phyloP scores from a whole-genome alignment of 1,140 invertebrate genomes.

The Potamilus streckersoni region DNA sequence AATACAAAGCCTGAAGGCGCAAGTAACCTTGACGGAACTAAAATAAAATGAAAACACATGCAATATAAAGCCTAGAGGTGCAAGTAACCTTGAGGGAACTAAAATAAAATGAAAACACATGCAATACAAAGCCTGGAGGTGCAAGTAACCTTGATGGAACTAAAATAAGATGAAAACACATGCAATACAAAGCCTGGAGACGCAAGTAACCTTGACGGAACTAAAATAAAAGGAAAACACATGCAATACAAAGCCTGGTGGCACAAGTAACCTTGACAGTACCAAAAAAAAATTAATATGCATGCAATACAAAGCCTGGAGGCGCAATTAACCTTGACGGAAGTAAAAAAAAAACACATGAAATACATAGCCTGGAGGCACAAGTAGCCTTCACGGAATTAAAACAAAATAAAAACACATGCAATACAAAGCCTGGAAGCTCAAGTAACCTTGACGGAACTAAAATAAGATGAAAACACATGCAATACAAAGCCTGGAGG shows the following conservation, averaged over 20 bases:
- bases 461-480: slow-evolving; percentile 43
- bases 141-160: slow-evolving; percentile 92
- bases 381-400: slow-evolving; percentile 92
- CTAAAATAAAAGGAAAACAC: slow-evolving; percentile 50
- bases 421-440: slow-evolving; percentile 89
- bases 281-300: slow-evolving; percentile 67
- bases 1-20: slow-evolving; percentile 91
- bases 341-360: slow-evolving; percentile 69
- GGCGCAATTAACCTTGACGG: slow-evolving; percentile 90
- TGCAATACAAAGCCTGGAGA: slow-evolving; percentile 86
- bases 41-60: slow-evolving; percentile 24
- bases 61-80: slow-evolving; percentile 89
- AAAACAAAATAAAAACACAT: slow-evolving; percentile 29
- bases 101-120: slow-evolving; percentile 30
- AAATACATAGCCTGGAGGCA: slow-evolving; percentile 89
- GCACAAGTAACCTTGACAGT: slow-evolving; percentile 92
- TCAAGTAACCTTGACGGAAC: slow-evolving; percentile 92
- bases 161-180: slow-evolving; percentile 43
- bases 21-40: slow-evolving; percentile 92
- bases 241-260: slow-evolving; percentile 86
- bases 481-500: slow-evolving; percentile 86
- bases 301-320: slow-evolving; percentile 82
- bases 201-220: slow-evolving; percentile 94
- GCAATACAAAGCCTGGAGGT: slow-evolving; percentile 89
- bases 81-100: slow-evolving; percentile 92